Evolutionary conservation across 2,888 invertebrate genomes (phyloP).

Genomic region (Nymphalis polychloros): DNA sequence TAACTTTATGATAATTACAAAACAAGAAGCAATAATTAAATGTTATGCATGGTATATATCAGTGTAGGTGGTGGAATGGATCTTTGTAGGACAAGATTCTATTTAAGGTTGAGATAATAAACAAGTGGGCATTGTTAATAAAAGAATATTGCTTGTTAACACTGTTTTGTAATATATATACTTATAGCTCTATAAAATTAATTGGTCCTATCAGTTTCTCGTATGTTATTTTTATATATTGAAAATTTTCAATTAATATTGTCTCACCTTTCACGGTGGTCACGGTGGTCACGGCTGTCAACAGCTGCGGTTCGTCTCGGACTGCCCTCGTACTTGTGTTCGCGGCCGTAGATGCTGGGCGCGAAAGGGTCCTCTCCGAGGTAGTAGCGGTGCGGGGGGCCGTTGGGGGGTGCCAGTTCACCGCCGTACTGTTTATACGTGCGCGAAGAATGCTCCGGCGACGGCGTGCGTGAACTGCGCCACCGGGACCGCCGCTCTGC

Average conservation of each 20-base stretch:
- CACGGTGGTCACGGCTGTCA: constrained; percentile 71
- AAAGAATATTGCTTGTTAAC: constrained; percentile 36
- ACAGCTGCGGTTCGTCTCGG: constrained; percentile 72
- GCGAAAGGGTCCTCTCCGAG: constrained; percentile 93
- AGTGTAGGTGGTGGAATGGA: constrained; percentile 61
- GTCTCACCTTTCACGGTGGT: constrained; percentile 77
- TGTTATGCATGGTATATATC: constrained; percentile 52
- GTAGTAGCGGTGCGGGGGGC: constrained; percentile 89
- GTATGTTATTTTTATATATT: neutral
- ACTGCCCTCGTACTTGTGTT: constrained; percentile 90
- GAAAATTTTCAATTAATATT: constrained; percentile 7
- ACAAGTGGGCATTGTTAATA: constrained; percentile 41
- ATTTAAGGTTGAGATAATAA: constrained; percentile 57
- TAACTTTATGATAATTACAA: constrained; percentile 62
- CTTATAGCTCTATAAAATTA: constrained; percentile 23
- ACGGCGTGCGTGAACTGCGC: constrained; percentile 82
- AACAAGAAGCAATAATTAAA: constrained; percentile 66
- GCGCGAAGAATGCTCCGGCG: constrained; percentile 81
- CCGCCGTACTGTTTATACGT: constrained; percentile 78
- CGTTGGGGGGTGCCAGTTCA: constrained; percentile 72
- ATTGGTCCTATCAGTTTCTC: neutral
- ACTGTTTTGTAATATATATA: constrained; percentile 26
- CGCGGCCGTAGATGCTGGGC: constrained; percentile 91
- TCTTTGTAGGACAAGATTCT: constrained; percentile 67
- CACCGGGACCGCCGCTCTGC: constrained; percentile 84